Evolutionary conservation across 1,140 invertebrate genomes (phyloP), one percentile per base, ranked within the genome.

Genomic region (Drosophila malerkotliana): DNA sequence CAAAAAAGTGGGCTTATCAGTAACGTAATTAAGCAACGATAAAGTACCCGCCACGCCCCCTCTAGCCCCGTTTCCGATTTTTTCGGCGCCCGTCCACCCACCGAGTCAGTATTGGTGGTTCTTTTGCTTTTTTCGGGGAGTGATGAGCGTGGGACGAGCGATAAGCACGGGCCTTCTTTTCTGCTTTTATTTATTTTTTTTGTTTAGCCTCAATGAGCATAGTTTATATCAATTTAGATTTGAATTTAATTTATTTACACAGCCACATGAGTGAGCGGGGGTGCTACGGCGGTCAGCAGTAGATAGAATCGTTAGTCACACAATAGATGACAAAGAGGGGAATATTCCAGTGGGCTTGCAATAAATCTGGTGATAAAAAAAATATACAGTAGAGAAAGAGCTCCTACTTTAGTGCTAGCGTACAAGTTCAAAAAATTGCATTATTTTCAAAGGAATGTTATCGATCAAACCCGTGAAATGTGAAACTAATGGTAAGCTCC

Each of bases 191-290:
- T 63, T 54, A 56, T 45, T 32, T 44, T 39, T 39, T 52, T 45
- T 55, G 62, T 48, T 57, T 53, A 61, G 60, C 69, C 61, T 44
- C 48, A 79, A 74, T 74, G 71, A 34, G 47, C 48, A 51, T 72
- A 77, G 59, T 60, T 82, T 58, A 88, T 87, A 88, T 82, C 82
- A 87, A 88, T 87, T 87, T 88, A 79, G 82, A 88, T 87, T 87
- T 82, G 78, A 87, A 88, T 87, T 87, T 88, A 87, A 87, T 87
- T 87, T 87, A 87, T 87, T 87, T 87, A 87, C 82, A 76, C 66
- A 78, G 79, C 47, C 56, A 56, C 79, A 74, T 75, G 54, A 63
- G 56, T 63, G 71, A 48, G 56, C 26, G 58, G 12, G 55, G 44
- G 54, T 74, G 77, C 66, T 74, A 75, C 59, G 63, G 66, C 48